Conservation (phyloP, 2,888 invertebrate species). For the Morinoia aosen region DNA sequence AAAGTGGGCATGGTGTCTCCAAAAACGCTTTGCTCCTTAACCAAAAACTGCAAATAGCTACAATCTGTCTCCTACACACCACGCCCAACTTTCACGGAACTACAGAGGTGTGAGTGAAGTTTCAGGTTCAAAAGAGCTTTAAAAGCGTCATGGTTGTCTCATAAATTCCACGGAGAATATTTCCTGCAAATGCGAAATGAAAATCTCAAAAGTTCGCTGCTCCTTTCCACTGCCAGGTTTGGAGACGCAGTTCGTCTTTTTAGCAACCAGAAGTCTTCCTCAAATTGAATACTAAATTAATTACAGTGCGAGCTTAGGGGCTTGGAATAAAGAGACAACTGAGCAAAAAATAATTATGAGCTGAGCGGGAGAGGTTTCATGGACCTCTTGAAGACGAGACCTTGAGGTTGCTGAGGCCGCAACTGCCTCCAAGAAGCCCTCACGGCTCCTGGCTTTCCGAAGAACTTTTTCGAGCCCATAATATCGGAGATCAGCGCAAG, state of each 20-base stretch:
- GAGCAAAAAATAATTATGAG: neutral
- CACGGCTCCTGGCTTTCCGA: neutral
- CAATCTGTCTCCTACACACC: no score
- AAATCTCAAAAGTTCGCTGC: neutral
- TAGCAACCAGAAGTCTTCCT: neutral
- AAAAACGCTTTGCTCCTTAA: no score
- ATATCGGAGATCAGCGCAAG: neutral
- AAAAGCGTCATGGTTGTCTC: neutral
- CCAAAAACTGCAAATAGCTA: no score
- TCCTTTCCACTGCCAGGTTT: neutral
- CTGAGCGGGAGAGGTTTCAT: neutral
- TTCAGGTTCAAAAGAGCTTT: no score
- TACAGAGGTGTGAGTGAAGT: neutral
- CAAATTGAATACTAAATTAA: neutral
- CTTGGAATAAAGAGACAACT: neutral
- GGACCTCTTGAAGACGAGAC: neutral
- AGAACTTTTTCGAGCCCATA: neutral
- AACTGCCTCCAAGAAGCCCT: neutral
- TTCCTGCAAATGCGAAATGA: neutral
- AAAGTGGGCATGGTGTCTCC: no score
- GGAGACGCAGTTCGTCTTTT: neutral
- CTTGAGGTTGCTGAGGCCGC: neutral
- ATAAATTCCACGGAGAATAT: neutral
- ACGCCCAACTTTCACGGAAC: no score
- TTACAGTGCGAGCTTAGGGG: neutral